A percentile compares a stretch with the other conserved stretches of the same genome.
Conservation (phyloP, 2,888 invertebrate species). For the Acanthoscelides obtectus region DNA sequence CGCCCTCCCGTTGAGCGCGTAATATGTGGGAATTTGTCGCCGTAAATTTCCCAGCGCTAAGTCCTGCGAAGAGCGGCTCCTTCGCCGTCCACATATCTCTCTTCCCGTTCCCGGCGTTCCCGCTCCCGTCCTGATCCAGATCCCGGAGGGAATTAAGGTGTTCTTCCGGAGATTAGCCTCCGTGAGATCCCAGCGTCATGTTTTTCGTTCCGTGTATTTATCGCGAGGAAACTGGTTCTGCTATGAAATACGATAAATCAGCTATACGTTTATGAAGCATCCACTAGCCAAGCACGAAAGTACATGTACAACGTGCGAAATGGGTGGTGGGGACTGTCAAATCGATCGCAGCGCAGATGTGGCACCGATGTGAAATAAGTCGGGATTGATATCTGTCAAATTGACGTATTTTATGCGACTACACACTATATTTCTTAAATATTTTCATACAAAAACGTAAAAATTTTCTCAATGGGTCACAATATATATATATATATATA, state of each 20-base stretch:
- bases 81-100: conserved; percentile 7
- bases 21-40: conserved; percentile 47
- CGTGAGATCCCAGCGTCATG: conserved; percentile 36
- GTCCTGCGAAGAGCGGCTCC: conserved; percentile 14
- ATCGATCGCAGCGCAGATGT: no score
- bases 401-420: no score
- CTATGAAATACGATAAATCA: neutral
- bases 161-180: conserved; percentile 43
- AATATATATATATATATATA: no score
- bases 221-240: conserved; percentile 16
- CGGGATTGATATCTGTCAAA: no score
- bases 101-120: conserved; percentile 7
- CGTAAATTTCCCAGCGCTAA: conserved; percentile 40
- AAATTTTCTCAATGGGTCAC: no score
- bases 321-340: no score
- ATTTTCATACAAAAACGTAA: no score
- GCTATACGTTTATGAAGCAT: neutral
- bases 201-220: conserved; percentile 39
- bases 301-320: no score
- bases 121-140: no score
- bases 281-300: no score
- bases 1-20: conserved; percentile 24
- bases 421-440: no score
- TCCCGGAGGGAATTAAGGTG: conserved; percentile 38
- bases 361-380: no score